These are phyloP conservation scores for Drosophila niveifrons DNA, from an alignment of 2,888 invertebrate genomes.

Conservation along the genomic window DNA sequence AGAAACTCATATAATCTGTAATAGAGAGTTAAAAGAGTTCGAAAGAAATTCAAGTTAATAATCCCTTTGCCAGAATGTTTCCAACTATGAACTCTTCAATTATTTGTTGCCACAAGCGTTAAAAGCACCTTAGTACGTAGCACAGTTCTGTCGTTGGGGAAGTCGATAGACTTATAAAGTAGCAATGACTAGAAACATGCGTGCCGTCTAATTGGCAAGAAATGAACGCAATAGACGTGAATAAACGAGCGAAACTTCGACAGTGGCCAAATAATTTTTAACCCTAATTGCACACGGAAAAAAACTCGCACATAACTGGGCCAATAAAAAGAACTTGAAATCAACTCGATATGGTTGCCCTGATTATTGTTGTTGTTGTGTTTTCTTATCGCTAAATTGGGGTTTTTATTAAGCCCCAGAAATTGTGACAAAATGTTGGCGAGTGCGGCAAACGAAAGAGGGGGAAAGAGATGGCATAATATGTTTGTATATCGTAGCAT, in stretches of 20 bases:
- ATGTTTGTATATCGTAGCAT: slow-evolving; percentile 47
- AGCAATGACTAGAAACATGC: slow-evolving; percentile 3
- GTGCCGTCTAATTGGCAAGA: slow-evolving; percentile 32
- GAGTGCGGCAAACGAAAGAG: slow-evolving; percentile 4
- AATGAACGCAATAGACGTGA: slow-evolving; percentile 23
- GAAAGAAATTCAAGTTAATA: too few species aligned
- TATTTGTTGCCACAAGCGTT: background rate
- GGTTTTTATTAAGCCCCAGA: slow-evolving; percentile 43
- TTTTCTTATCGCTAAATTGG: slow-evolving; percentile 14
- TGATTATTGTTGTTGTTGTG: slow-evolving; percentile 10
- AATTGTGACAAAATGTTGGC: slow-evolving; percentile 57
- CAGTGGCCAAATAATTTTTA: slow-evolving; percentile 29
- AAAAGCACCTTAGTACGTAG: background rate
- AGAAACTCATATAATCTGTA: too few species aligned
- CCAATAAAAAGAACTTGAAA: slow-evolving; percentile 32
- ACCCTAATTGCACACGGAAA: slow-evolving; percentile 54
- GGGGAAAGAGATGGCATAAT: slow-evolving; percentile 36
- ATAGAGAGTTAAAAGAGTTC: too few species aligned
- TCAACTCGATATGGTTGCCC: slow-evolving; percentile 24
- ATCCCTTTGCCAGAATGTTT: too few species aligned
- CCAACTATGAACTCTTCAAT: background rate
- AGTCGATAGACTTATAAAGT: background rate
- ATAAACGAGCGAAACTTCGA: slow-evolving; percentile 42
- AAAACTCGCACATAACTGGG: slow-evolving; percentile 31
- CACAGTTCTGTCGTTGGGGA: background rate